phyloP scores from a whole-genome alignment of 30 jellyfish, hydroid and myxozoan genomes.

The Aurelia aurita region DNA sequence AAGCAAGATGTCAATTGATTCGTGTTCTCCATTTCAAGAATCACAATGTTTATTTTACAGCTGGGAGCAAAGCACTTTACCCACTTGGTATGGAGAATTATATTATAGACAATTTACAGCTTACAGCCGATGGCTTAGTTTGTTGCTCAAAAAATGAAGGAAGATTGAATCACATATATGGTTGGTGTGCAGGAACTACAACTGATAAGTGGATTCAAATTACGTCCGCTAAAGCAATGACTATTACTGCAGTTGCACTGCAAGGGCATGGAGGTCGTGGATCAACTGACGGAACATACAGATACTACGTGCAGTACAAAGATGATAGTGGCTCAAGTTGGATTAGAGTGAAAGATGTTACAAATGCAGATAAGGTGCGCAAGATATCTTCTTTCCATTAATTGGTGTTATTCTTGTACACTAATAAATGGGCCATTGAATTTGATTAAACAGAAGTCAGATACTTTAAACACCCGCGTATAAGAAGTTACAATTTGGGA shows the following conservation, averaged over 20 bases:
- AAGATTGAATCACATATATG: background rate
- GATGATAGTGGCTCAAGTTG: background rate
- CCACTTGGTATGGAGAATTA: slow-evolving; percentile 39
- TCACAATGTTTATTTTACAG: background rate
- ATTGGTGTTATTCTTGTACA: too few relatives aligned
- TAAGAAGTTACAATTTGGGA: too few relatives aligned
- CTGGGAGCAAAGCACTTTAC: slow-evolving; percentile 3
- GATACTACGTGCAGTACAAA: slow-evolving; percentile 30
- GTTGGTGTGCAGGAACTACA: slow-evolving; percentile 55
- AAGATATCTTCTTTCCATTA: background rate
- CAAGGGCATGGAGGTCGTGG: slow-evolving; percentile 62
- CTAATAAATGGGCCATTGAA: too few relatives aligned
- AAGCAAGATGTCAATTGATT: too few relatives aligned
- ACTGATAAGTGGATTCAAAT: slow-evolving; percentile 48
- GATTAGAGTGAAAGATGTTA: background rate
- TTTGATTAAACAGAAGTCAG: too few relatives aligned
- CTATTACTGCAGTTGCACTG: slow-evolving; percentile 46
- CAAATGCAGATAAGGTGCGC: slow-evolving; percentile 20
- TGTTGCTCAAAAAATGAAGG: background rate
- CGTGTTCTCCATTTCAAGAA: too few relatives aligned
- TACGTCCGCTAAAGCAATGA: slow-evolving; percentile 40
- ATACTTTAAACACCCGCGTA: too few relatives aligned
- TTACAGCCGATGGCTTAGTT: background rate
- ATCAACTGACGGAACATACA: slow-evolving; percentile 35
- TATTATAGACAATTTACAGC: background rate